These are phyloP conservation scores for Sarcophaga variegata DNA, from an alignment of 2,888 invertebrate genomes.

Conservation along the genomic window DNA sequence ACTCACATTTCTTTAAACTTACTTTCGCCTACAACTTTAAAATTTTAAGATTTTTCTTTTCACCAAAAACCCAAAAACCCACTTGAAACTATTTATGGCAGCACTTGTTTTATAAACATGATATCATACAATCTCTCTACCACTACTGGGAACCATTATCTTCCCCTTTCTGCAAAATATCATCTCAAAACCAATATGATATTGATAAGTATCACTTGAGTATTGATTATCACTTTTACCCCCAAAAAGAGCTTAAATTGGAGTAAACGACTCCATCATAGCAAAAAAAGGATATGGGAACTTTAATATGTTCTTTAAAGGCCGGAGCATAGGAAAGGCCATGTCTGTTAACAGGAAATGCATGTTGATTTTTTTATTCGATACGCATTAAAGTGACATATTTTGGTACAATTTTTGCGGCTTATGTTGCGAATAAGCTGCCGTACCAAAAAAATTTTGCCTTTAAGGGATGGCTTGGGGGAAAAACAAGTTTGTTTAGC, in stretches of 20 bases:
- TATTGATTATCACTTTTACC: slow-evolving; percentile 66
- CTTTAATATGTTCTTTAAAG: neutral
- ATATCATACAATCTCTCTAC: slow-evolving; percentile 36
- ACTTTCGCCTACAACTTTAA: neutral
- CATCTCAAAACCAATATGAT: slow-evolving; percentile 63
- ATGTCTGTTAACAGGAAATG: slow-evolving; percentile 51
- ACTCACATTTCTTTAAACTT: neutral
- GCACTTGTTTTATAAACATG: slow-evolving; percentile 48
- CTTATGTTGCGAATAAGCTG: slow-evolving; percentile 71
- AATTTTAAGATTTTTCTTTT: slow-evolving; percentile 49
- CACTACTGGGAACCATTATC: neutral
- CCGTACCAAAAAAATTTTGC: slow-evolving; percentile 48
- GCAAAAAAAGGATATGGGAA: neutral
- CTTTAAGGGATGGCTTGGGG: slow-evolving; percentile 50
- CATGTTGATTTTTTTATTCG: slow-evolving; percentile 69
- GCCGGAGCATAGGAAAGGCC: neutral
- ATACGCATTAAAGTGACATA: slow-evolving; percentile 72
- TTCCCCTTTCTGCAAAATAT: slow-evolving; percentile 15
- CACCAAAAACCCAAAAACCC: neutral
- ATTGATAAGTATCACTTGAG: slow-evolving; percentile 68
- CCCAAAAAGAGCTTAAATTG: slow-evolving; percentile 1
- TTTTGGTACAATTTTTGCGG: slow-evolving; percentile 72
- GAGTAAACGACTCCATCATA: neutral
- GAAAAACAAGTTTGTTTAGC: slow-evolving; percentile 26
- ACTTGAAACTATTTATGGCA: slow-evolving; percentile 53